Conservation (phyloP, 1,140 invertebrate species). For the Watersipora subatra region DNA sequence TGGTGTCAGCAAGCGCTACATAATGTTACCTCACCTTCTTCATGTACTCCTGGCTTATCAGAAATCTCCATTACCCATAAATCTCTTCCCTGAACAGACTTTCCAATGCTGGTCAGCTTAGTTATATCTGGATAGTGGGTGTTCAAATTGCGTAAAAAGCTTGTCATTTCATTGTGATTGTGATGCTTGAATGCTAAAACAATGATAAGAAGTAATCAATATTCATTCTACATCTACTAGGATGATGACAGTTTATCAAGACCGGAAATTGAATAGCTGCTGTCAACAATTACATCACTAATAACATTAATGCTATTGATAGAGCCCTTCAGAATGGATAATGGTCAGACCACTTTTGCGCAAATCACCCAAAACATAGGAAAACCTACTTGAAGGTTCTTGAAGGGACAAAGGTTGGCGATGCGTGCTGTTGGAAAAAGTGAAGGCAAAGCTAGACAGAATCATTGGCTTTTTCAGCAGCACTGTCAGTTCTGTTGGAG, state of each 20-base stretch:
- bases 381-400: background rate
- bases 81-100: slow-evolving; percentile 54
- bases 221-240: too few relatives aligned
- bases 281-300: too few relatives aligned
- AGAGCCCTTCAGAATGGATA: too few relatives aligned
- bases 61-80: slow-evolving; percentile 90
- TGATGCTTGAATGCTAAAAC: slow-evolving; percentile 67
- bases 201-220: too few relatives aligned
- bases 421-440: background rate
- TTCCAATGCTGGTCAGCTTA: slow-evolving; percentile 28
- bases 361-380: too few relatives aligned
- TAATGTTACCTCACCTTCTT: slow-evolving; percentile 60
- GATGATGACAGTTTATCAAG: too few relatives aligned
- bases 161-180: slow-evolving; percentile 70
- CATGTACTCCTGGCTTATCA: slow-evolving; percentile 60
- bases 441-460: background rate
- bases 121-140: slow-evolving; percentile 55
- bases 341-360: too few relatives aligned
- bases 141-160: slow-evolving; percentile 62
- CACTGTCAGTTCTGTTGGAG: background rate
- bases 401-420: background rate
- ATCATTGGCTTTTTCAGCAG: background rate
- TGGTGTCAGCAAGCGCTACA: too few relatives aligned
- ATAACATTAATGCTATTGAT: too few relatives aligned
- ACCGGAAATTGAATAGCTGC: too few relatives aligned